Evolutionary conservation across 2,113 vertebrate genomes (phyloP).

Genomic region (Tachuris rubrigastra): DNA sequence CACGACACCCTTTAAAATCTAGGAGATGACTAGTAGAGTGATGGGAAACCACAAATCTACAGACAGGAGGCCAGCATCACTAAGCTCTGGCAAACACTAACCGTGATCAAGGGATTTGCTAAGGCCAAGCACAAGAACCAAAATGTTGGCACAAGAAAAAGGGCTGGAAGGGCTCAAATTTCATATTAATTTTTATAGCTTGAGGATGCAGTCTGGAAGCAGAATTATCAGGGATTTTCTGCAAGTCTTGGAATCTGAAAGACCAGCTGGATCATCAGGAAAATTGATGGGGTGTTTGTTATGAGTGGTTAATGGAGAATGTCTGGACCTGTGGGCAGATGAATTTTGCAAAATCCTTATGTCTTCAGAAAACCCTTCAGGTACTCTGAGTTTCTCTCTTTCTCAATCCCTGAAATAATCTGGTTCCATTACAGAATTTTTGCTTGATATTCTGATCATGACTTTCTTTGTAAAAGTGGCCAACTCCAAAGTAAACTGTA

Average conservation of each 20-base stretch:
- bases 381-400: not conserved
- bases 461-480: not conserved
- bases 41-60: not conserved
- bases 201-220: not conserved
- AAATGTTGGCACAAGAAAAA: not conserved
- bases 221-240: not conserved
- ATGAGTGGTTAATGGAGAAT: not conserved
- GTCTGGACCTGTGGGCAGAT: not conserved
- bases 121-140: not conserved
- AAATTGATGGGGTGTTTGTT: not conserved
- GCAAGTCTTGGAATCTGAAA: not conserved
- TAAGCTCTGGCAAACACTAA: not conserved
- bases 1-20: not conserved
- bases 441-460: not conserved
- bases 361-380: not conserved
- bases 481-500: not conserved
- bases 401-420: not conserved
- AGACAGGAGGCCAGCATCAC: not conserved
- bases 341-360: not conserved
- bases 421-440: not conserved
- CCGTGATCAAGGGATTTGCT: not conserved
- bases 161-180: not conserved
- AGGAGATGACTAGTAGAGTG: not conserved
- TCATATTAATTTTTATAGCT: not conserved
- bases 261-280: not conserved